Conservation (phyloP, 2,113 vertebrate genomes). For the Cephalophus harveyi region DNA sequence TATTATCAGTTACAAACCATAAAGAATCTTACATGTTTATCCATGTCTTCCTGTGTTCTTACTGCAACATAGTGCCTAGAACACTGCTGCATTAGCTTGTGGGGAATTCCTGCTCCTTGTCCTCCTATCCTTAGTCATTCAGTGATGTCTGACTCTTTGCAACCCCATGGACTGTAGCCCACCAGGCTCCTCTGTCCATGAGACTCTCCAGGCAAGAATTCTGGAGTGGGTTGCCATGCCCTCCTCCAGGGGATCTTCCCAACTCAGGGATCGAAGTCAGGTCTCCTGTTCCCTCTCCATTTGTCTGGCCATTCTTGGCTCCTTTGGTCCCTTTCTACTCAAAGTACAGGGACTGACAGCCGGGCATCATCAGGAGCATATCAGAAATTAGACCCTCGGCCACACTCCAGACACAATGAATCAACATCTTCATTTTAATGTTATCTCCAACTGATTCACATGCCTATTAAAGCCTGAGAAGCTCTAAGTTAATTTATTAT, state of each 20-base stretch:
- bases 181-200: not conserved
- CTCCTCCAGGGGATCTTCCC: not conserved
- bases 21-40: not conserved
- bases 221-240: not conserved
- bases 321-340: not conserved
- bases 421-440: constrained; percentile 25
- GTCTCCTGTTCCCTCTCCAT: not conserved
- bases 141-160: not conserved
- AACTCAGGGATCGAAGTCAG: not conserved
- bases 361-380: not conserved
- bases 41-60: not conserved
- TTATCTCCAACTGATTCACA: not conserved
- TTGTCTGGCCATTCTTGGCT: not conserved
- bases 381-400: not conserved
- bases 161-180: not conserved
- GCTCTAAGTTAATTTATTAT: not conserved
- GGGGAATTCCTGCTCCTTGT: not conserved
- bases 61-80: not conserved
- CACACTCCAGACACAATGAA: not conserved
- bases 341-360: not conserved
- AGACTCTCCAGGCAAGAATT: not conserved
- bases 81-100: not conserved
- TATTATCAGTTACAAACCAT: not conserved
- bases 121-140: not conserved
- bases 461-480: not conserved